These are phyloP conservation scores for Drosophila birchii DNA, from an alignment of 2,888 invertebrate species.

Conservation along the genomic window DNA sequence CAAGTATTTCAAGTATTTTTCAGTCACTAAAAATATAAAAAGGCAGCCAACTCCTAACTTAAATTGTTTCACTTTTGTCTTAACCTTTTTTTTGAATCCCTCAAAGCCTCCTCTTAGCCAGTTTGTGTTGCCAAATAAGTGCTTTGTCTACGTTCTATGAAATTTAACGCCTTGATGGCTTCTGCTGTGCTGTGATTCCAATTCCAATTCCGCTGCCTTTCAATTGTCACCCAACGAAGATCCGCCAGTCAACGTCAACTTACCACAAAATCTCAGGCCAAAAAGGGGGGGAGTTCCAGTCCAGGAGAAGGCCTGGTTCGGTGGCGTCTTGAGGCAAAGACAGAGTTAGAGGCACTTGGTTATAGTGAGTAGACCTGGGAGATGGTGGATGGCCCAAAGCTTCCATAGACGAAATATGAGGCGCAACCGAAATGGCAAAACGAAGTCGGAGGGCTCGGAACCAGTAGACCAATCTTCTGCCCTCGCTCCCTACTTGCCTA, in stretches of 20 bases:
- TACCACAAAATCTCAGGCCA: slow-evolving; percentile 58
- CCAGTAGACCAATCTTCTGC: slow-evolving; percentile 57
- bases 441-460: slow-evolving; percentile 47
- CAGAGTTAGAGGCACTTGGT: background rate
- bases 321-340: slow-evolving; percentile 64
- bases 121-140: slow-evolving; percentile 40
- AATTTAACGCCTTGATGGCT: slow-evolving; percentile 54
- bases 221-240: slow-evolving; percentile 54
- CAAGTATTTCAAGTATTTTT: too few relatives aligned
- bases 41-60: background rate
- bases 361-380: slow-evolving; percentile 11
- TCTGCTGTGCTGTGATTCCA: slow-evolving; percentile 37
- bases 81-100: background rate
- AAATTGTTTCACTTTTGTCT: background rate
- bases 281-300: slow-evolving; percentile 23
- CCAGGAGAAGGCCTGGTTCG: slow-evolving; percentile 33
- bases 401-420: slow-evolving; percentile 77
- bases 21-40: too few relatives aligned
- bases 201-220: slow-evolving; percentile 51
- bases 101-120: background rate
- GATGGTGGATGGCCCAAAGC: slow-evolving; percentile 47
- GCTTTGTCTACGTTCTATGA: slow-evolving; percentile 42
- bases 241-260: slow-evolving; percentile 55
- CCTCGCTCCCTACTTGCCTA: slow-evolving; percentile 3
- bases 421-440: slow-evolving; percentile 72